Evolutionary conservation across 2,888 invertebrate genomes (phyloP), one percentile per base, ranked within the genome.

Genomic region (Trisateles emortualis): DNA sequence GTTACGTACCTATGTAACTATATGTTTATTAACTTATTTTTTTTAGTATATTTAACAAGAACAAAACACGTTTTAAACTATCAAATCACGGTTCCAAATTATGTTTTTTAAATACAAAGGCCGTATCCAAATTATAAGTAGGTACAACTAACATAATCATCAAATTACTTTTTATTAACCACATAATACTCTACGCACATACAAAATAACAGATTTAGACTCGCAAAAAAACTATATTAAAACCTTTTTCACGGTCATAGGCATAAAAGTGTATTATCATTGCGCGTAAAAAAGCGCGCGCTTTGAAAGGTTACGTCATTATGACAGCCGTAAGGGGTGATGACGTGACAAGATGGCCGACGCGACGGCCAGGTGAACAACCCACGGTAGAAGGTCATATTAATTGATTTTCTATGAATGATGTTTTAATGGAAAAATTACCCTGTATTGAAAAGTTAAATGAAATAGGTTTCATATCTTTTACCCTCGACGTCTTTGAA

Each of bases 261-360:
- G 33, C 52, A 47, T 40, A 49, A 47, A 13, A 19, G 17, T n/a
- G 8, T 32, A 22, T 29, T 19, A 45, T 29, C 11, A 30, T 14
- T 16, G 36, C 10, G 36, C 10, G 26, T 50, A 42, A 52, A 47
- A 54, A 52, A 55, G 44, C 36, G 39, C 42, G 43, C 40, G 52
- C 29, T 51, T 33, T 39, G 33, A 57, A 51, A 47, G 58, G 54
- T 72, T 72, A 72, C 54, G 59, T 58, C 58, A 72, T 48, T 42
- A 53, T 68, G 57, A 70, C 58, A 69, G 57, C 51, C 66, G 58
- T 65, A 50, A 58, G 49, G 49, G 46, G 0, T 46, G 53, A 29
- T 74, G 65, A 70, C 74, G 63, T 70, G 64, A 70, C 56, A 68
- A 64, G 14, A 72, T 59, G 64, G 68, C n/a, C n/a, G n/a, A n/a